Conservation (phyloP, 2,888 invertebrate genomes). For the Amblyjoppa proteus region DNA sequence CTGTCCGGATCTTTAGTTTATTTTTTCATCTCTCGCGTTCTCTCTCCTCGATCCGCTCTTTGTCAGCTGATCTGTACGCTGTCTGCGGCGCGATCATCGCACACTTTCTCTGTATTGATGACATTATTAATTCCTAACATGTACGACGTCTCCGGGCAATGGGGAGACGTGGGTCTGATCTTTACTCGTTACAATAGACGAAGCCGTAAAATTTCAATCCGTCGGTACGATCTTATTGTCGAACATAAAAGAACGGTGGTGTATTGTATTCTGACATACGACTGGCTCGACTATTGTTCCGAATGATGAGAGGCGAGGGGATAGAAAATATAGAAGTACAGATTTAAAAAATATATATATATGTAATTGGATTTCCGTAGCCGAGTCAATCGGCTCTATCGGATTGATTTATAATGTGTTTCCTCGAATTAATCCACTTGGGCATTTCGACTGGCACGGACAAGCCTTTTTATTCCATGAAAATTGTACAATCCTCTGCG, state of each 20-base stretch:
- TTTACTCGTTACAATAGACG: neutral
- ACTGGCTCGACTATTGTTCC: neutral
- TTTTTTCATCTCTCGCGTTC: conserved; percentile 17
- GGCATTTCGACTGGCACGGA: no score
- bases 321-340: neutral
- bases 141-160: neutral
- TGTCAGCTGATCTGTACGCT: conserved; percentile 38
- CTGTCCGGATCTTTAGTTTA: conserved; percentile 16
- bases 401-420: no score
- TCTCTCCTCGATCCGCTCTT: neutral
- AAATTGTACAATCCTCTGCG: no score
- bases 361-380: neutral
- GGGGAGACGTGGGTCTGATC: neutral
- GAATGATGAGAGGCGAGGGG: neutral
- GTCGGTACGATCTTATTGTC: neutral
- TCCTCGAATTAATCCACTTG: neutral
- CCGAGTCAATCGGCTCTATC: neutral
- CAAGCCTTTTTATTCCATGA: neutral
- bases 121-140: conserved; percentile 26
- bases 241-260: neutral
- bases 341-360: neutral
- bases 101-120: conserved; percentile 2
- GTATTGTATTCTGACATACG: neutral
- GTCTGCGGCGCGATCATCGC: conserved; percentile 12
- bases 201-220: conserved; percentile 9